Evolutionary conservation across 2,797 vertebrate species (phyloP), one percentile per base, ranked within the genome.

Genomic region (Poeciliopsis turneri): DNA sequence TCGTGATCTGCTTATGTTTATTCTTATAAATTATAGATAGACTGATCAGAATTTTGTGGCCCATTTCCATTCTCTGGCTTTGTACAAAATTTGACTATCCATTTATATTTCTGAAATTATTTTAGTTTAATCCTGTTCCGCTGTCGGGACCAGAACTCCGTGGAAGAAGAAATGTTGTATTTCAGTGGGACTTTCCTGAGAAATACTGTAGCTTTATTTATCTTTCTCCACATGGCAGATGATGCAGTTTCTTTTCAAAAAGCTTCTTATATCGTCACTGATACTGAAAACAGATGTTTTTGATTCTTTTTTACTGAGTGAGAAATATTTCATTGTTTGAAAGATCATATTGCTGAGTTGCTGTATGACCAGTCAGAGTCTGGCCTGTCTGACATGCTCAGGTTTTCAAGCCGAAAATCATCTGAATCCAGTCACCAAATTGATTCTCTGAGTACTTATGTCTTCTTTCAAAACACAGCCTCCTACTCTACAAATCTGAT

Each of bases 1-100:
- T n/a, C 12, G 4, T 70, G 25, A 45, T 28, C 51, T 83, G 81
- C n/a, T 79, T 86, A 39, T 88, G 75, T 92, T 92, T 89, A 83
- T 82, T 78, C 41, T 7, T 45, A 16, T n/a, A 45, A 45, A 71
- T 71, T 18, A 28, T 43, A 46, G 12, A 8, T 28, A 16, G 28
- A 45, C n/a, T 15, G 5, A 68, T 68, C 23, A 25, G 36, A 68
- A 68, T 68, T 20, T 39, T 66, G 8, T 23, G 18, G 9, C 33
- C 6, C 16, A 39, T 66, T 68, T 41, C 36, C 36, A 41, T 41
- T 68, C 64, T 6, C 10, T 12, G 36, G 9, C 39, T 68, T 66
- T 64, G 30, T 36, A 64, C 11, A 64, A 64, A 64, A 15, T 61
- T 36, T 36, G 15, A 64, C 16, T 15, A 18, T 69, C 68, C 3